Conservation (phyloP, 2,113 vertebrate species). For the Erinaceus europaeus region DNA sequence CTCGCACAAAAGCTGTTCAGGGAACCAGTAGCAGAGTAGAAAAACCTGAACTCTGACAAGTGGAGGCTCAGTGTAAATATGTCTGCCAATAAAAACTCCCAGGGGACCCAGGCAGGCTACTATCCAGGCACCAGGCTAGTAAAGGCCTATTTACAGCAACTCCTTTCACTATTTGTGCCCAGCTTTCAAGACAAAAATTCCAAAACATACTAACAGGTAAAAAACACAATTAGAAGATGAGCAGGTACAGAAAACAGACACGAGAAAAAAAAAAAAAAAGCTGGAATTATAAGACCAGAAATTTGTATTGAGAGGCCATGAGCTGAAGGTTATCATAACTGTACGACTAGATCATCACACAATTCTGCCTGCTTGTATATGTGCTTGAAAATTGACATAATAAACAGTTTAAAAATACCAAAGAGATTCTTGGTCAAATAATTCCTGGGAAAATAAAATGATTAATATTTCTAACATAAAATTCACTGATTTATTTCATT, state of each 20-base stretch:
- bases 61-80: neutral
- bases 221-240: neutral
- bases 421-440: constrained; percentile 12
- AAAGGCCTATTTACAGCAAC: neutral
- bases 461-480: constrained; percentile 17
- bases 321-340: neutral
- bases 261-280: neutral
- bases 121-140: no score
- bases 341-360: neutral
- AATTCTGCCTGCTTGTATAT: neutral
- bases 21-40: neutral
- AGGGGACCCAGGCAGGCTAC: neutral
- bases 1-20: neutral
- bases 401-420: neutral
- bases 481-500: neutral
- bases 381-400: neutral
- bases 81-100: neutral
- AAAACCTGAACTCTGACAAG: neutral
- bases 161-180: neutral
- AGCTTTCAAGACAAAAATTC: neutral
- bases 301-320: neutral
- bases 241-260: no score
- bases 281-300: neutral
- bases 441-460: constrained; percentile 9
- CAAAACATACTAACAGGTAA: constrained; percentile 1